Percentiles rank a stretch among this genome's conserved stretches.
These are phyloP conservation scores for Antitype chi DNA, from an alignment of 2,888 invertebrate species.

Conservation along the genomic window DNA sequence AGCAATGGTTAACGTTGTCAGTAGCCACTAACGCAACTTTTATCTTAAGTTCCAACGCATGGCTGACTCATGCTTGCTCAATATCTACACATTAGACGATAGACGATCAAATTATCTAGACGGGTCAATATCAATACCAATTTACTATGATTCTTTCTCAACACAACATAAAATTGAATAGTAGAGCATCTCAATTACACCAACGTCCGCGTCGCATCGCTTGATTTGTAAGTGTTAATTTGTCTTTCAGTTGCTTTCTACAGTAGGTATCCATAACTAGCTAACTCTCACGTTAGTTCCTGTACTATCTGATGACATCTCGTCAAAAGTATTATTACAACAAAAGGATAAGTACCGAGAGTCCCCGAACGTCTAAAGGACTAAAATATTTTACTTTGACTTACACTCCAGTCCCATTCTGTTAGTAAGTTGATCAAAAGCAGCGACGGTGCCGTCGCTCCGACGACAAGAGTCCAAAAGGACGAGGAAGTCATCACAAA, in stretches of 20 bases:
- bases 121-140: conserved; percentile 37
- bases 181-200: conserved; percentile 8
- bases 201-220: conserved; percentile 2
- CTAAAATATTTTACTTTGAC: conserved; percentile 87
- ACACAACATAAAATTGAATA: conserved; percentile 11
- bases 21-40: conserved; percentile 33
- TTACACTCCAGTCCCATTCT: conserved; percentile 95
- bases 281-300: not conserved
- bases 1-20: not conserved
- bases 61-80: conserved; percentile 35
- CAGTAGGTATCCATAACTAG: not conserved
- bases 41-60: conserved; percentile 27
- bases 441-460: conserved; percentile 87
- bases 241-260: not conserved
- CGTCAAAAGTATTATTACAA: not conserved
- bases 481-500: conserved; percentile 94
- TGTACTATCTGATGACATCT: not conserved
- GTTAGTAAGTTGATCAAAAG: conserved; percentile 94
- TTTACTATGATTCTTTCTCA: conserved; percentile 24
- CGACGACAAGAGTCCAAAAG: conserved; percentile 91
- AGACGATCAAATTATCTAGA: conserved; percentile 28
- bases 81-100: conserved; percentile 18
- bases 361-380: not conserved
- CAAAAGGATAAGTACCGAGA: not conserved
- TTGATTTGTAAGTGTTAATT: conserved; percentile 3